phyloP scores from a whole-genome alignment of 2,113 vertebrate species.

The Megaceryle torquata region DNA sequence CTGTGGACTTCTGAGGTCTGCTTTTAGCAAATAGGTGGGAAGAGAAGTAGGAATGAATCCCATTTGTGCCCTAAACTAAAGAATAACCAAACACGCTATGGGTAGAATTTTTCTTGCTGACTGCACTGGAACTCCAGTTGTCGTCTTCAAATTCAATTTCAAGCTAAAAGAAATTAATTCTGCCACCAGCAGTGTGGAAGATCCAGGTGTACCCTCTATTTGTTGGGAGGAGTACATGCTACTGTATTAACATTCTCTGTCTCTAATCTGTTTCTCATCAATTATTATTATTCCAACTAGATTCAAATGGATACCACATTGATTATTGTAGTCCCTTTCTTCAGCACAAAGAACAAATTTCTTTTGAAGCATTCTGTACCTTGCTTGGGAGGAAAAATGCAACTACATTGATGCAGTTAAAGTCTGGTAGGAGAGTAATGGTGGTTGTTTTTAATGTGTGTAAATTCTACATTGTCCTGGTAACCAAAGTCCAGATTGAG shows the following conservation, averaged over 20 bases:
- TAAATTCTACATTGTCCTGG: background rate
- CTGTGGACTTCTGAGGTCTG: background rate
- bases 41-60: background rate
- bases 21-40: background rate
- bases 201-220: background rate
- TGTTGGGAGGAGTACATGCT: background rate
- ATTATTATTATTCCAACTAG: background rate
- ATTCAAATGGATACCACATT: background rate
- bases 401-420: background rate
- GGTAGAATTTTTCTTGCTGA: background rate
- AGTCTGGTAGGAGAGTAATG: background rate
- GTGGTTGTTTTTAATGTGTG: background rate
- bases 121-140: background rate
- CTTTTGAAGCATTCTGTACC: background rate
- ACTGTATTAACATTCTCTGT: background rate
- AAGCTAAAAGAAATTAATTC: background rate
- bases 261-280: background rate
- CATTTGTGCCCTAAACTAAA: no score
- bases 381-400: background rate
- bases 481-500: background rate
- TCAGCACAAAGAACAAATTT: background rate
- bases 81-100: background rate
- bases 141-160: background rate
- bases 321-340: background rate
- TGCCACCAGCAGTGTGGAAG: background rate